Evolutionary conservation across 2,113 vertebrate species (phyloP), one percentile per base, ranked within the genome.

Genomic region (Gobio gobio): DNA sequence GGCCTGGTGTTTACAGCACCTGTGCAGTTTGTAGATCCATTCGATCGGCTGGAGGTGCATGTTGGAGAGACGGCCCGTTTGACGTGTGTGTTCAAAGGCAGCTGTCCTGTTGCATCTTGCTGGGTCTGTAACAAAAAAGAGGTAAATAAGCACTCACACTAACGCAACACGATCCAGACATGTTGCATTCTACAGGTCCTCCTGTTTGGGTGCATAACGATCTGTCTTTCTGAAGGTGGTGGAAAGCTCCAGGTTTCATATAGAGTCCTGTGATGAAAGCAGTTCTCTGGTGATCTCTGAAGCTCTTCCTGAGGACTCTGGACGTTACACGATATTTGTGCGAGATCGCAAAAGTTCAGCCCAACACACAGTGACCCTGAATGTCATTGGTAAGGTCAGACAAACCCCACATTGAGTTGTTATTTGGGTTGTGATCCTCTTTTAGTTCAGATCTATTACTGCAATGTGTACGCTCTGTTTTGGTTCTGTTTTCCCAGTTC

Each of bases 81-180:
- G 88, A 87, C 87, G 1, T 95, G 94, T 84, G 66, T 0, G 7
- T 95, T 95, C 85, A 83, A 61, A 22, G 89, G 93, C 81, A 91
- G 89, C 70, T 84, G 90, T 2, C 95, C 94, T 10, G 85, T 95
- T 0, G 94, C 89, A 10, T 93, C 94, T 47, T 95, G 94, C 83
- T 96, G 95, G 95, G 92, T 94, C 86, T 88, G 86, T 84, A 93
- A 94, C 90, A 95, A 93, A 91, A 89, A 94, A 13, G 93, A 94
- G 94, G 95, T 95, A 78, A 24, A 58, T 18, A 73, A 51, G 22
- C 59, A 10, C 29, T 56, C 54, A 20, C 54, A 9, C 54, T 56
- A 58, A 58, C 45, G 29, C 22, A 74, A 43, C 43, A n/a, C 47
- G 33, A 36, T 43, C 51, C 20, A 51, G 22, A 20, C n/a, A 36